Conservation (phyloP, 1,140 invertebrate genomes). For the Neocloeon triangulifer region DNA sequence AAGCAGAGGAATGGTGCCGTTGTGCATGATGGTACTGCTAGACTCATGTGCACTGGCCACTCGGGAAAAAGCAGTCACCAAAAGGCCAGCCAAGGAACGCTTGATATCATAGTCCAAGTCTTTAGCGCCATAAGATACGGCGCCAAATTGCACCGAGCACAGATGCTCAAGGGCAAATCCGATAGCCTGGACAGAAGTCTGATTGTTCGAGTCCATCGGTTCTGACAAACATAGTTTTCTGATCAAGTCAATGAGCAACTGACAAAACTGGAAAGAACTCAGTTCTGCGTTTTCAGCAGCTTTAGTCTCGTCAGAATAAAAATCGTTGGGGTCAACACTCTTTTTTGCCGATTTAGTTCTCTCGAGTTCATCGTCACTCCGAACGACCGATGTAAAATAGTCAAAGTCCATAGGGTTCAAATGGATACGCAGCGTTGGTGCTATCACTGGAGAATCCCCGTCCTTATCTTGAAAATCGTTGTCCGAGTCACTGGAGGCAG, state of each 20-base stretch:
- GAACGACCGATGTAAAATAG: slow-evolving; percentile 30
- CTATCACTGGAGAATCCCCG: no score
- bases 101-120: no score
- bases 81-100: slow-evolving; percentile 27
- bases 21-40: slow-evolving; percentile 30
- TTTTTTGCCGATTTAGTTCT: slow-evolving; percentile 9
- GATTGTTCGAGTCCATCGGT: slow-evolving; percentile 16
- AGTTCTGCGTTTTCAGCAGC: slow-evolving; percentile 25
- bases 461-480: slow-evolving; percentile 7
- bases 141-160: slow-evolving; percentile 32
- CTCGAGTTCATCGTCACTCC: slow-evolving; percentile 25
- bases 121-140: no score
- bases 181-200: slow-evolving; percentile 28
- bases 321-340: slow-evolving; percentile 2
- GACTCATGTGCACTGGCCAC: slow-evolving; percentile 28
- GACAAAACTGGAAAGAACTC: slow-evolving; percentile 27
- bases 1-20: slow-evolving; percentile 33
- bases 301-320: slow-evolving; percentile 13
- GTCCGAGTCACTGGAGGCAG: slow-evolving; percentile 5
- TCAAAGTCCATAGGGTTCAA: slow-evolving; percentile 36
- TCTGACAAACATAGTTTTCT: slow-evolving; percentile 27
- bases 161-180: slow-evolving; percentile 34
- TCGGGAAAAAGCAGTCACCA: slow-evolving; percentile 29
- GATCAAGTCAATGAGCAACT: slow-evolving; percentile 31
- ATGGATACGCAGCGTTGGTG: slow-evolving; percentile 26